phyloP scores from a whole-genome alignment of 2,113 vertebrate genomes.

The Stomatorhinus ivindoensis region DNA sequence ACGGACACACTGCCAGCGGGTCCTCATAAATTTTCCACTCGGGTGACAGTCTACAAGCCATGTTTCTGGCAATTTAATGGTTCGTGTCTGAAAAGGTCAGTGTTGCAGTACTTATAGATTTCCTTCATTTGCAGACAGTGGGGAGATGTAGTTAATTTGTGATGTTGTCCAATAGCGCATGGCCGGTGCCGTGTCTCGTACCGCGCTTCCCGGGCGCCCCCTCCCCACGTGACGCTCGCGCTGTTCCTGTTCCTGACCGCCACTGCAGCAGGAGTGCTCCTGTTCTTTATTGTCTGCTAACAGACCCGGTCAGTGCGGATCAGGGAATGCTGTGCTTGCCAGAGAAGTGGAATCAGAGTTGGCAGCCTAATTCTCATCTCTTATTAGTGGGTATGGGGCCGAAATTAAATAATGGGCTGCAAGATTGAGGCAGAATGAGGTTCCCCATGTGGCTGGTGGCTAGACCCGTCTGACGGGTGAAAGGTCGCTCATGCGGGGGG shows the following conservation, averaged over 20 bases:
- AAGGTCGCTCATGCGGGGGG: not conserved
- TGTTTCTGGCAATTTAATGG: not conserved
- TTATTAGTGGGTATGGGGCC: constrained; percentile 5
- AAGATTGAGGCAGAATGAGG: constrained; percentile 18
- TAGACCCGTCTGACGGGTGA: not conserved
- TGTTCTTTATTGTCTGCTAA: not conserved
- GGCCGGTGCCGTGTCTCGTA: not conserved
- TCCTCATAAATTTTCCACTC: not conserved
- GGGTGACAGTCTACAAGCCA: not conserved
- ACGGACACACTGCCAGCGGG: not conserved
- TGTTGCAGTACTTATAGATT: not conserved
- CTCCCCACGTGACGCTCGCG: not conserved
- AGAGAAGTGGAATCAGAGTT: not conserved
- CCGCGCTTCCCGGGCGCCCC: not conserved
- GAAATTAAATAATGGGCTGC: constrained; percentile 13
- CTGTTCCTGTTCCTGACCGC: not conserved
- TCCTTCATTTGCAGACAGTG: not conserved
- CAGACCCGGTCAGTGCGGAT: not conserved
- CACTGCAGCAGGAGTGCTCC: not conserved
- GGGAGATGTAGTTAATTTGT: not conserved
- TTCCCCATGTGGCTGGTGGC: not conserved
- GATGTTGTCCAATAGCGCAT: not conserved
- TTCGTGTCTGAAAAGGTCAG: constrained; percentile 17
- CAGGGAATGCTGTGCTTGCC: not conserved
- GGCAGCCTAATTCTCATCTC: constrained; percentile 17